phyloP scores from a whole-genome alignment of 92 coral and sea anemone genomes.

The Montipora capitata region DNA sequence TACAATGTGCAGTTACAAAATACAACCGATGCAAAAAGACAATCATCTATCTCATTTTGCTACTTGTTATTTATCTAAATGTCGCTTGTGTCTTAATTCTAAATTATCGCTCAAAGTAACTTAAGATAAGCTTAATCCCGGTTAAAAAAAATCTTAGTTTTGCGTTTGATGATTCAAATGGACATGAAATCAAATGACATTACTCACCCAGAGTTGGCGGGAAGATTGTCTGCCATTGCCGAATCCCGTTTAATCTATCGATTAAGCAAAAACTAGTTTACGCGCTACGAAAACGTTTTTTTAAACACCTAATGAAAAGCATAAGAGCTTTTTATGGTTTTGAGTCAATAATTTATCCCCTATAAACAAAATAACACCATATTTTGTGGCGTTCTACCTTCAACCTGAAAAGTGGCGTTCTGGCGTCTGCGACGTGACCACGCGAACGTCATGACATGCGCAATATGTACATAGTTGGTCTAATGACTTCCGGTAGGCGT shows the following conservation, averaged over 20 bases:
- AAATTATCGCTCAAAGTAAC: constrained; percentile 9
- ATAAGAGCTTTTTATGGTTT: background rate
- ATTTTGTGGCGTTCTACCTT: constrained; percentile 18
- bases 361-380: background rate
- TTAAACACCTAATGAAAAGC: background rate
- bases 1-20: background rate
- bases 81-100: constrained; percentile 9
- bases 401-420: constrained; percentile 34
- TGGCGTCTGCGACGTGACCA: constrained; percentile 65
- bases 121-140: constrained; percentile 5
- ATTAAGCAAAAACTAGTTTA: background rate
- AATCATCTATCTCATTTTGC: background rate
- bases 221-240: constrained; percentile 24
- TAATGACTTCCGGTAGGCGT: constrained; percentile 51
- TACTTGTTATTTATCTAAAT: background rate
- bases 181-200: constrained; percentile 21
- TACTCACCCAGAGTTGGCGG: constrained; percentile 44
- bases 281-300: background rate
- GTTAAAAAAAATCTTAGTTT: constrained; percentile 10
- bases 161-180: constrained; percentile 23
- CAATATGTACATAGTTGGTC: constrained; percentile 37
- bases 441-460: constrained; percentile 65
- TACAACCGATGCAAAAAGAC: constrained; percentile 21
- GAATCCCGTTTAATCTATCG: background rate
- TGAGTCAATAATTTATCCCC: background rate